phyloP scores from a whole-genome alignment of 2,113 vertebrate species.

The Podocnemis expansa region DNA sequence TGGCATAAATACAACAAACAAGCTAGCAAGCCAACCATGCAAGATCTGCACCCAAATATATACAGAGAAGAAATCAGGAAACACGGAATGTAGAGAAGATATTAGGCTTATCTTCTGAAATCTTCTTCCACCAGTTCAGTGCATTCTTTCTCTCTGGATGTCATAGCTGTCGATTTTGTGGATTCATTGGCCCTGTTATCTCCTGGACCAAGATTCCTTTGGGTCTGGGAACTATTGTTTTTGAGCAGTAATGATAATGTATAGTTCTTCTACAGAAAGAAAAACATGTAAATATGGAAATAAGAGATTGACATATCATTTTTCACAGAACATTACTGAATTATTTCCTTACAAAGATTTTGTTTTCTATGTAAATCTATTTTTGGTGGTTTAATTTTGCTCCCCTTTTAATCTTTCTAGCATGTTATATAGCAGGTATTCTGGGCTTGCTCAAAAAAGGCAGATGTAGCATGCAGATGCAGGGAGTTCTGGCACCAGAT shows the following conservation, averaged over 20 bases:
- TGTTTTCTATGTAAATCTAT: conserved; percentile 75
- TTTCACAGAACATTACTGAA: conserved; percentile 79
- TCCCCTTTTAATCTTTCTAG: conserved; percentile 76
- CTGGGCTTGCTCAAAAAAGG: conserved; percentile 76
- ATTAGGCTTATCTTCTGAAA: neutral
- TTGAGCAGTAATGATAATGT: conserved; percentile 49
- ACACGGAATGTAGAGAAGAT: conserved; percentile 2
- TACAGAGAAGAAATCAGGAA: neutral
- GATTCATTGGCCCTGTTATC: conserved; percentile 6
- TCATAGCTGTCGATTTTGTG: neutral
- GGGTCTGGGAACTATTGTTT: conserved; percentile 59
- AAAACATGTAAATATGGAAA: conserved; percentile 80
- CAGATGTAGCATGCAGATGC: conserved; percentile 71
- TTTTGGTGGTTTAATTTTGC: conserved; percentile 62
- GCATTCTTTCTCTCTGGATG: neutral
- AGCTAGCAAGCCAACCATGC: conserved; percentile 76
- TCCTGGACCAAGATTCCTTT: conserved; percentile 57
- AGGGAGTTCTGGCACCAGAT: conserved; percentile 75
- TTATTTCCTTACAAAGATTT: conserved; percentile 75
- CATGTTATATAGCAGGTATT: conserved; percentile 79
- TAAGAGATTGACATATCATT: conserved; percentile 83
- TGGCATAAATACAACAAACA: conserved; percentile 84
- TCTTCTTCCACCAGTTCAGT: neutral
- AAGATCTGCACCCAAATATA: conserved; percentile 62
- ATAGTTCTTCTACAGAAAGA: conserved; percentile 70